Evolutionary conservation across 2,797 vertebrate species (phyloP).

Genomic region (Lerista edwardsae): DNA sequence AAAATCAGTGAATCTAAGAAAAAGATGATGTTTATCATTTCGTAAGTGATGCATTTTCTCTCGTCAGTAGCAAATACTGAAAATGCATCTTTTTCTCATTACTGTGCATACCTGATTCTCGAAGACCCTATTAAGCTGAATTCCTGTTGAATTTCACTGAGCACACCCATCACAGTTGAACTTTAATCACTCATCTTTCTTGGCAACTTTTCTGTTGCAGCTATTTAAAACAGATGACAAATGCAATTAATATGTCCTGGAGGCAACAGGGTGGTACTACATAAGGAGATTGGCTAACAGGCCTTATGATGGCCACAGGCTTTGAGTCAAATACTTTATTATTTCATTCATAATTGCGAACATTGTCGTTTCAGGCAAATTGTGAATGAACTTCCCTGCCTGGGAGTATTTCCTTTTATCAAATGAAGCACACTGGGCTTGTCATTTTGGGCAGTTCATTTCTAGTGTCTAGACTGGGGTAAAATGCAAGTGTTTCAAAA

Average conservation of each 20-base stretch:
- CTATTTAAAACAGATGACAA: not conserved
- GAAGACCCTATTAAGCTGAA: not conserved
- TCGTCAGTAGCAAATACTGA: not conserved
- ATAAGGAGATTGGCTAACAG: not conserved
- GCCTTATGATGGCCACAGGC: not conserved
- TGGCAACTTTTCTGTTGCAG: not conserved
- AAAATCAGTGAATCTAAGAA: not conserved
- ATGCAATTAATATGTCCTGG: not conserved
- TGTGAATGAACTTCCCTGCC: not conserved
- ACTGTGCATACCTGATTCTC: not conserved
- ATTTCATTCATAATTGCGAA: not conserved
- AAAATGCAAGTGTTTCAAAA: constrained; percentile 24
- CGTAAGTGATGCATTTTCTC: not conserved
- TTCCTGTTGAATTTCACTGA: not conserved
- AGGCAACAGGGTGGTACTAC: not conserved
- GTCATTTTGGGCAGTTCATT: not conserved
- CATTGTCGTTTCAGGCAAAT: not conserved
- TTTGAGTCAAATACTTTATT: not conserved
- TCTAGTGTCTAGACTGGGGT: constrained; percentile 21
- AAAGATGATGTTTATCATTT: not conserved
- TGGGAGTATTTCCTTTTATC: constrained; percentile 1
- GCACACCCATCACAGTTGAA: not conserved
- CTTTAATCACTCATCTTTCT: not conserved
- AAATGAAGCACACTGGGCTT: not conserved
- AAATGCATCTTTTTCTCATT: not conserved